Evolutionary conservation across 2,113 vertebrate species (phyloP), one percentile per base, ranked within the genome.

Genomic region (Pachypanchax playfairii): DNA sequence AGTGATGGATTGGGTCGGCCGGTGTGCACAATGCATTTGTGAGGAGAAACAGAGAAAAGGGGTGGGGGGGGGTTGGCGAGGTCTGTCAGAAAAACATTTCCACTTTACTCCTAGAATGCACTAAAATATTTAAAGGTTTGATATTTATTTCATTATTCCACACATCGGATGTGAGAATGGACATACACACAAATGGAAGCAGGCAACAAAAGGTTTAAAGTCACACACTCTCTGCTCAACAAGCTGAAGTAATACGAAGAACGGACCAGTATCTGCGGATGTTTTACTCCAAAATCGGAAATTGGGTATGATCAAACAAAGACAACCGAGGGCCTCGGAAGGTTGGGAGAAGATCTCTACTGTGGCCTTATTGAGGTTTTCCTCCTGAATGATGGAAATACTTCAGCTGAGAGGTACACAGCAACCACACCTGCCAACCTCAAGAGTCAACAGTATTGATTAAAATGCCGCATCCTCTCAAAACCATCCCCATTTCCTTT

Each of bases 21-120:
- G 26, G 41, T 70, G 83, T 73, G 82, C 81, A 91, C 89, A 92
- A 88, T 91, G 85, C 86, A 90, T 91, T 91, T 91, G 87, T 89
- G 80, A 82, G 65, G 72, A 85, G 62, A 51, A 57, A 64, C 48
- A 57, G 44, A 49, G 49, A 29, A 28, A 5, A 28, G 14, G 28
- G 20, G 17, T 12, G 24, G 21, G 12, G 28, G 22, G 33, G 24
- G 24, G 21, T 18, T 21, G 24, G 13, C 43, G 78, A 82, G 77
- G 83, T 80, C 74, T 89, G 85, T 85, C 84, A 88, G 88, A 90
- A 90, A 90, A 91, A 88, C 82, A 89, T 84, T 87, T 89, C 86
- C 88, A 90, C 85, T 91, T 91, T 91, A 86, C 86, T 85, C 83
- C 82, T 82, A 82, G 87, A 87, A 89, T 82, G 77, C 80, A 79